Evolutionary conservation across 2,113 vertebrate genomes (phyloP), one percentile per base, ranked within the genome.

Genomic region (Machaerirhynchus nigripectus): DNA sequence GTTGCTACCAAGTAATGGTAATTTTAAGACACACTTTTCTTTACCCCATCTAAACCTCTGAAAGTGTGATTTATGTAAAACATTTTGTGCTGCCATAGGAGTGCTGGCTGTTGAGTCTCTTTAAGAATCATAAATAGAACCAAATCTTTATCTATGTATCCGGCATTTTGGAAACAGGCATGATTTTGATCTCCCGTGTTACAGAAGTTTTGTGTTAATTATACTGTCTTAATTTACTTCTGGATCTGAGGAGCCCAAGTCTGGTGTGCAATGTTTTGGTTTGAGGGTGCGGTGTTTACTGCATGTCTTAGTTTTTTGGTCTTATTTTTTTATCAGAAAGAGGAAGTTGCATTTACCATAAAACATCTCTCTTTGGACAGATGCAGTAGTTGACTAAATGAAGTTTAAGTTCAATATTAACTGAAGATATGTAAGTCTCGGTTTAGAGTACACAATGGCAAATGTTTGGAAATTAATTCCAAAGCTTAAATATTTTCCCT

Each of bases 41-140:
- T 30, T 18, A 11, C 10, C 8, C 12, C 1, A 11, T n/a, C 31
- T 56, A 27, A 42, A 35, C 21, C 6, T 0, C 23, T 35, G 30
- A 74, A 77, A 26, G 22, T 42, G 1, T n/a, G 22, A 4, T 56
- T 76, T 81, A 4, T 30, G 13, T 37, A 59, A 74, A 74, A 46
- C 10, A 8, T 39, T 57, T 70, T 65, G 11, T 70, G 39, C 47
- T 78, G 49, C 8, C 33, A 1, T 44, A 81, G 64, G 39, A 60
- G n/a, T 85, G 47, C 16, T 64, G 57, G 33, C 19, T 90, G 13
- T 69, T 67, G 52, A 64, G 28, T 50, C 49, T 33, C 40, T 84
- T 63, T 26, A 40, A 59, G 40, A 11, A 22, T 52, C 17, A 2
- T 86, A 40, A 64, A 37, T 16, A 53, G 44, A 81, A 61, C 6